Evolutionary conservation across 2,888 invertebrate species (phyloP).

Genomic region (Xiphydria camelus): DNA sequence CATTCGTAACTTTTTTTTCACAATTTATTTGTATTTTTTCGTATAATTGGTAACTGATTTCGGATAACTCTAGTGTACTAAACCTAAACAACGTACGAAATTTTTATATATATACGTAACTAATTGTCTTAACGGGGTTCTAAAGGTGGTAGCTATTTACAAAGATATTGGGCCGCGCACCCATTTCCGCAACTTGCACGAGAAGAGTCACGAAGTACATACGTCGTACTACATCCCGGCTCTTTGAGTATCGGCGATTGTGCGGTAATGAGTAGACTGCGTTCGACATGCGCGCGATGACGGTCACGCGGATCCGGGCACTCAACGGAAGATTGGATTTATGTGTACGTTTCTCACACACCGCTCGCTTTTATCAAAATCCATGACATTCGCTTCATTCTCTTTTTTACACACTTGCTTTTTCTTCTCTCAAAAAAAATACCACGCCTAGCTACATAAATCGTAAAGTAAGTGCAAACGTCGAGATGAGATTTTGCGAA

Average conservation of each 20-base stretch:
- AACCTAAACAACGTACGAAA: constrained; percentile 53
- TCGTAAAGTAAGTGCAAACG: no score
- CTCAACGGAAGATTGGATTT: constrained; percentile 44
- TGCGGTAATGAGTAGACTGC: no score
- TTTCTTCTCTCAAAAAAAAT: background rate
- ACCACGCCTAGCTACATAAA: no score
- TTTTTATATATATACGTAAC: constrained; percentile 48
- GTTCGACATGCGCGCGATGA: no score
- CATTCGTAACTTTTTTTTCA: constrained; percentile 38
- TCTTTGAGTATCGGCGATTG: no score
- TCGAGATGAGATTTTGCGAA: no score
- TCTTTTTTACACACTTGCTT: constrained; percentile 6
- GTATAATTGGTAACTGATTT: constrained; percentile 54
- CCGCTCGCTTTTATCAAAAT: constrained; percentile 15
- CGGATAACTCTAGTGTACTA: constrained; percentile 47
- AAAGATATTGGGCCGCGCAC: constrained; percentile 35
- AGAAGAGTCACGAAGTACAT: background rate
- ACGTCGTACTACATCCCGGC: no score
- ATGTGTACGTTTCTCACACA: constrained; percentile 21
- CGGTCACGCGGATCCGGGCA: constrained; percentile 24
- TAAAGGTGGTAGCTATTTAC: constrained; percentile 43
- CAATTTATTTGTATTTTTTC: constrained; percentile 49
- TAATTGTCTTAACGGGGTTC: constrained; percentile 35
- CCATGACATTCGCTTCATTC: constrained; percentile 2
- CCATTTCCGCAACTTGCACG: background rate